phyloP scores from a whole-genome alignment of 23 tunicate genomes.

The Ascidia mentula region DNA sequence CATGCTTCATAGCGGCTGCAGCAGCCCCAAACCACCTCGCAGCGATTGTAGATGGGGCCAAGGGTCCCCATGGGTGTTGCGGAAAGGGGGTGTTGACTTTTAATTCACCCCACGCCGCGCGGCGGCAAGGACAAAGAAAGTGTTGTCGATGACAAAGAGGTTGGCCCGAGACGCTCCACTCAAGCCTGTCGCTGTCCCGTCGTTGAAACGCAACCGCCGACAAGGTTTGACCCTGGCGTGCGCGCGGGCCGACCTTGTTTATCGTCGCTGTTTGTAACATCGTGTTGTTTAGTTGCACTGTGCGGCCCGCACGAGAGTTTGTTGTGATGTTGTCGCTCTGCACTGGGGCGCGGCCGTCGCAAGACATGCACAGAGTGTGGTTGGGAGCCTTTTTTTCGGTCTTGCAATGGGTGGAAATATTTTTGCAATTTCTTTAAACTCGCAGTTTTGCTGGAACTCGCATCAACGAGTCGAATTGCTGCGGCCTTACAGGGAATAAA shows the following conservation, averaged over 20 bases:
- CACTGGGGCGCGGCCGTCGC: too few species aligned
- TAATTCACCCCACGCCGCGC: not conserved
- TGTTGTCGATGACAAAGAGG: not conserved
- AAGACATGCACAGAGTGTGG: too few species aligned
- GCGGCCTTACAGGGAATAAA: too few species aligned
- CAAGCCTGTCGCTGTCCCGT: too few species aligned
- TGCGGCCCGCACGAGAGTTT: not conserved
- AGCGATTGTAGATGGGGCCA: not conserved
- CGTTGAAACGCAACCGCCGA: too few species aligned
- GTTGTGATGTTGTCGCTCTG: not conserved
- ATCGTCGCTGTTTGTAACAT: not conserved
- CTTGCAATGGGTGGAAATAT: too few species aligned
- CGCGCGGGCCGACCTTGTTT: not conserved
- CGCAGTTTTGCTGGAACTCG: too few species aligned
- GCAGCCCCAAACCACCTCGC: not conserved
- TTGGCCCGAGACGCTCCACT: not conserved
- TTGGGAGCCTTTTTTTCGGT: too few species aligned
- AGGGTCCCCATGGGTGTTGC: not conserved
- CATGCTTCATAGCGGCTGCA: too few species aligned
- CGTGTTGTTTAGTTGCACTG: not conserved
- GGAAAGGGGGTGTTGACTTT: slow-evolving; percentile 9
- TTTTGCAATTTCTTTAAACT: too few species aligned
- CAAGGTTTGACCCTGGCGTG: not conserved
- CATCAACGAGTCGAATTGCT: too few species aligned
- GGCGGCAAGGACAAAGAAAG: not conserved